Evolutionary conservation across 37 sponge, comb jelly and placozoan genomes (phyloP).

Genomic region (Cladorhizidae sp.): DNA sequence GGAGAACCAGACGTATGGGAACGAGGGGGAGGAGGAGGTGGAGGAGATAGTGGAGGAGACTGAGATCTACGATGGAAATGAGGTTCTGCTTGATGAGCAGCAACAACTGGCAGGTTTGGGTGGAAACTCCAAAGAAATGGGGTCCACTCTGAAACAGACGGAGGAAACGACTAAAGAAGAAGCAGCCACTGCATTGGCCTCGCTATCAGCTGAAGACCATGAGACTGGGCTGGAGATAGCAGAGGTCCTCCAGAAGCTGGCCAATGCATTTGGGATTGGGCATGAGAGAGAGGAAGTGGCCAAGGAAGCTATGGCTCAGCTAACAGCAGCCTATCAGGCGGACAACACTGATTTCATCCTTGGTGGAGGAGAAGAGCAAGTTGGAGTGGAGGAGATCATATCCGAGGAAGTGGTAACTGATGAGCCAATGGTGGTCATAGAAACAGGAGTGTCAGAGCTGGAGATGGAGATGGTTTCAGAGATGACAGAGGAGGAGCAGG

Average conservation of each 20-base stretch:
- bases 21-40: conserved; percentile 51
- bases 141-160: background rate
- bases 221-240: conserved; percentile 70
- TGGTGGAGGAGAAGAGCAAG: conserved; percentile 25
- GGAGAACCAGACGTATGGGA: conserved; percentile 70
- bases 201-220: conserved; percentile 71
- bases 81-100: conserved; percentile 33
- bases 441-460: conserved; percentile 2
- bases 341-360: conserved; percentile 41
- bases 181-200: conserved; percentile 72
- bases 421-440: conserved; percentile 69
- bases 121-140: conserved; percentile 1
- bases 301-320: conserved; percentile 59
- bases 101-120: conserved; percentile 1
- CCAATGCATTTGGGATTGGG: conserved; percentile 64
- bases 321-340: conserved; percentile 45
- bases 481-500: background rate
- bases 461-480: background rate
- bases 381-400: conserved; percentile 62
- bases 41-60: conserved; percentile 68
- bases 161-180: conserved; percentile 52
- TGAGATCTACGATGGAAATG: conserved; percentile 54
- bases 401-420: conserved; percentile 75
- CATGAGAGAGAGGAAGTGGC: conserved; percentile 11
- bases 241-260: conserved; percentile 67